Evolutionary conservation across 2,797 vertebrate species (phyloP).

Genomic region (Telmatherina bonti): DNA sequence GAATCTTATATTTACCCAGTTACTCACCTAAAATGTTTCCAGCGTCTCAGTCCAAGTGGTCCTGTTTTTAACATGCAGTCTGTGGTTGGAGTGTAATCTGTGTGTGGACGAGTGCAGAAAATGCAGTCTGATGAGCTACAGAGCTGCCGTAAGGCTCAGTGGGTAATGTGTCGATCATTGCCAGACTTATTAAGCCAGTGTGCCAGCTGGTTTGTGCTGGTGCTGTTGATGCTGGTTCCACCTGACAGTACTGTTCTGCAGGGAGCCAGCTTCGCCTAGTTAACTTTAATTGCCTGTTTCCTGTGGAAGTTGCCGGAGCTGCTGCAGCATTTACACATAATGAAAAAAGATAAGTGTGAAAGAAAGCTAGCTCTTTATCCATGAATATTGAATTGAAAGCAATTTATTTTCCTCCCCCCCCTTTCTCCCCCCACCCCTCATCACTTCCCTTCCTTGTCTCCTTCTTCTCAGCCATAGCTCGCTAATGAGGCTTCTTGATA

Average conservation of each 20-base stretch:
- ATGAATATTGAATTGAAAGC: slow-evolving; percentile 83
- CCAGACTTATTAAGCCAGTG: slow-evolving; percentile 68
- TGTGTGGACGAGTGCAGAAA: slow-evolving; percentile 22
- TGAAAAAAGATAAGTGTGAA: slow-evolving; percentile 82
- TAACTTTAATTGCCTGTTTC: slow-evolving; percentile 84
- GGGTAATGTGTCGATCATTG: slow-evolving; percentile 62
- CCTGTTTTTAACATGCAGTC: slow-evolving; percentile 20
- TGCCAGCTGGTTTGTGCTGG: slow-evolving; percentile 74
- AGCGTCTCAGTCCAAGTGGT: neutral
- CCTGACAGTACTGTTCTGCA: slow-evolving; percentile 77
- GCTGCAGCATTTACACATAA: slow-evolving; percentile 79
- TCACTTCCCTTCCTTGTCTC: slow-evolving; percentile 31
- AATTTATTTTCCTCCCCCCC: slow-evolving; percentile 72
- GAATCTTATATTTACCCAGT: neutral
- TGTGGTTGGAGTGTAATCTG: slow-evolving; percentile 30
- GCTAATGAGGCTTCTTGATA: slow-evolving; percentile 85
- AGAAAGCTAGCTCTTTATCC: slow-evolving; percentile 80
- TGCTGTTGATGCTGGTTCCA: slow-evolving; percentile 76
- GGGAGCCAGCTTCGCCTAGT: slow-evolving; percentile 78
- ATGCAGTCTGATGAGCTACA: slow-evolving; percentile 30
- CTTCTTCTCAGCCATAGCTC: slow-evolving; percentile 71
- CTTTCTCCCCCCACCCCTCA: slow-evolving; percentile 6
- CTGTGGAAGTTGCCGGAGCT: slow-evolving; percentile 77
- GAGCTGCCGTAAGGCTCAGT: slow-evolving; percentile 49
- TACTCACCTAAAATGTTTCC: slow-evolving; percentile 21